Conservation (phyloP, 2,888 invertebrate genomes). For the Icerya purchasi region DNA sequence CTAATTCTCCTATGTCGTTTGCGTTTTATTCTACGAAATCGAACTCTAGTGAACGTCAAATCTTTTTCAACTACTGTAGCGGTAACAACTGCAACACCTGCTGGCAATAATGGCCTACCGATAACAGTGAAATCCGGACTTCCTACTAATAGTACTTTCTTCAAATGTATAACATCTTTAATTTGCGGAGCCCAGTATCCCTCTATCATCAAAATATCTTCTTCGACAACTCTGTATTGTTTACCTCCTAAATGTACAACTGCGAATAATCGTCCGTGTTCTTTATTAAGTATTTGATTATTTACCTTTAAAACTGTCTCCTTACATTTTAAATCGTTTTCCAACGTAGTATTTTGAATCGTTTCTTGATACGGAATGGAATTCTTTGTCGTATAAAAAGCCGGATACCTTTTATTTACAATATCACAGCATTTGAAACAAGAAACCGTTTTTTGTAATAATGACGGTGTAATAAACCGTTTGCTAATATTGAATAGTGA, state of each 20-base stretch:
- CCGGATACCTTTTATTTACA: not conserved
- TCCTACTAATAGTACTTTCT: slow-evolving; percentile 61
- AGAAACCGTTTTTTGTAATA: not conserved
- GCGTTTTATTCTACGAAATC: slow-evolving; percentile 18
- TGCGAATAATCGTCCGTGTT: slow-evolving; percentile 41
- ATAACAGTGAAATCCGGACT: slow-evolving; percentile 57
- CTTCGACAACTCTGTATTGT: slow-evolving; percentile 64
- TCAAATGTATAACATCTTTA: slow-evolving; percentile 55
- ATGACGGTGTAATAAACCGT: not conserved
- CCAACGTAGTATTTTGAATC: slow-evolving; percentile 1
- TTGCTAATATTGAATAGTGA: not conserved
- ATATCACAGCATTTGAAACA: not conserved
- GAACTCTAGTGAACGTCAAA: slow-evolving; percentile 19
- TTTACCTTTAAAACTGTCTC: slow-evolving; percentile 7
- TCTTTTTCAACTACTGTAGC: slow-evolving; percentile 34
- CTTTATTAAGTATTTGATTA: slow-evolving; percentile 1
- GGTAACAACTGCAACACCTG: slow-evolving; percentile 46
- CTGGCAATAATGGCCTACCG: slow-evolving; percentile 55
- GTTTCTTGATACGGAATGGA: slow-evolving; percentile 4
- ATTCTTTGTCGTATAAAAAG: not conserved
- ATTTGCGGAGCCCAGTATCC: slow-evolving; percentile 66
- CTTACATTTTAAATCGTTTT: not conserved
- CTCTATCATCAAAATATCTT: slow-evolving; percentile 62
- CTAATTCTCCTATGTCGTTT: slow-evolving; percentile 19
- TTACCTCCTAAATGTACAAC: slow-evolving; percentile 59